These are phyloP conservation scores for Tetramorium simillimum DNA, from an alignment of 1,140 invertebrate species.

Conservation along the genomic window DNA sequence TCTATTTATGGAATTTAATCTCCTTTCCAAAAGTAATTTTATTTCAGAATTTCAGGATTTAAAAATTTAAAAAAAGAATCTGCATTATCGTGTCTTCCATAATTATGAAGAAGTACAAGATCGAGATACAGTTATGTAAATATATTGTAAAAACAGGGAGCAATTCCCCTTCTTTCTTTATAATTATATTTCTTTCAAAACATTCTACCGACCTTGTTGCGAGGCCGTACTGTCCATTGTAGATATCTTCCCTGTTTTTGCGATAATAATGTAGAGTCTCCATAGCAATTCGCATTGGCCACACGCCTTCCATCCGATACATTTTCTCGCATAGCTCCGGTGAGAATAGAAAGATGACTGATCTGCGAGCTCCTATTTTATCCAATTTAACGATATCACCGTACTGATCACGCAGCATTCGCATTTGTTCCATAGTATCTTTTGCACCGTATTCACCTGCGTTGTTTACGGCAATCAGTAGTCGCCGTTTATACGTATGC, in stretches of 20 bases:
- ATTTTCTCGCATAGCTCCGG: slow-evolving; percentile 79
- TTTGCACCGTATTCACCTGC: slow-evolving; percentile 73
- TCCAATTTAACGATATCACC: slow-evolving; percentile 76
- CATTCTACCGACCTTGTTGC: slow-evolving; percentile 70
- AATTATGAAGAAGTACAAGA: not conserved
- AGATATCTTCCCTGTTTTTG: slow-evolving; percentile 72
- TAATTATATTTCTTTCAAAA: not conserved
- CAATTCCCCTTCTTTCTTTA: not conserved
- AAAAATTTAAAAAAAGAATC: not conserved
- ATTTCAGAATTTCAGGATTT: not conserved
- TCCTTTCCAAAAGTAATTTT: slow-evolving; percentile 4
- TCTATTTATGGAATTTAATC: not conserved
- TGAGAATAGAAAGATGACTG: slow-evolving; percentile 75
- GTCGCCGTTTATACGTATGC: not conserved
- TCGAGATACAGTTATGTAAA: not conserved
- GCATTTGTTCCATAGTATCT: slow-evolving; percentile 61
- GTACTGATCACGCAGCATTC: slow-evolving; percentile 67
- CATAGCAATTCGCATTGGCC: slow-evolving; percentile 78
- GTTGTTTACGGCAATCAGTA: not conserved
- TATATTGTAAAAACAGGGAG: not conserved
- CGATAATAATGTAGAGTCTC: slow-evolving; percentile 78
- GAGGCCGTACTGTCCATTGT: slow-evolving; percentile 72
- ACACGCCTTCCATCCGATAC: slow-evolving; percentile 79
- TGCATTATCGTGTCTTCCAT: not conserved
- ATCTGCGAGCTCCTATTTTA: slow-evolving; percentile 69